A percentile compares a stretch with the other conserved stretches of the same genome.
Conservation (phyloP, 2,113 vertebrate genomes). For the Engraulis encrasicolus region DNA sequence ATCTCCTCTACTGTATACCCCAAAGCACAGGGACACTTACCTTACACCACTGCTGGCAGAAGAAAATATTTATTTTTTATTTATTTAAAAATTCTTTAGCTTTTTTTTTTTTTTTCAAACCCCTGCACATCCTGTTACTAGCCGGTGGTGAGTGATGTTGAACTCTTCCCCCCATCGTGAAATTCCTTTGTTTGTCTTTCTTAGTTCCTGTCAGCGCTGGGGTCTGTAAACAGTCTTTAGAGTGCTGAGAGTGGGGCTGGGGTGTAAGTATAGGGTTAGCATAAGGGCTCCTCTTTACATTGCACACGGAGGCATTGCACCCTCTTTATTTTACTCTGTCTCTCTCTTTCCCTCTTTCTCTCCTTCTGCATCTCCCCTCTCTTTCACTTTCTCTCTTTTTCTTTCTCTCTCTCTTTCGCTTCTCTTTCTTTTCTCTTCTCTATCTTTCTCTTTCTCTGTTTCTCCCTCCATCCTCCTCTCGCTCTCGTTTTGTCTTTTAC, state of each 20-base stretch:
- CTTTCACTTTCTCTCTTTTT: neutral
- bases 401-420: neutral
- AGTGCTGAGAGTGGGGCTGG: conserved; percentile 25
- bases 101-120: neutral
- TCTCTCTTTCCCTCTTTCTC: neutral
- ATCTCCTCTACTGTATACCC: neutral
- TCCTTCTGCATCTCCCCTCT: neutral
- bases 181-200: conserved; percentile 26
- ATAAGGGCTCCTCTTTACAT: neutral
- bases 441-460: neutral
- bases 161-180: conserved; percentile 30
- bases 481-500: neutral
- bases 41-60: neutral
- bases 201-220: conserved; percentile 20
- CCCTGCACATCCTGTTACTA: neutral
- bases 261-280: conserved; percentile 39
- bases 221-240: conserved; percentile 35
- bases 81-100: too few relatives aligned
- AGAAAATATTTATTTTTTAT: neutral
- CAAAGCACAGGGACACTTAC: neutral
- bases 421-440: neutral
- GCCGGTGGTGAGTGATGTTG: conserved; percentile 16
- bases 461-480: neutral
- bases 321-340: neutral
- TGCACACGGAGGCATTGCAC: neutral